Evolutionary conservation across 2,113 vertebrate species (phyloP).

Genomic region (Pitta sordida): DNA sequence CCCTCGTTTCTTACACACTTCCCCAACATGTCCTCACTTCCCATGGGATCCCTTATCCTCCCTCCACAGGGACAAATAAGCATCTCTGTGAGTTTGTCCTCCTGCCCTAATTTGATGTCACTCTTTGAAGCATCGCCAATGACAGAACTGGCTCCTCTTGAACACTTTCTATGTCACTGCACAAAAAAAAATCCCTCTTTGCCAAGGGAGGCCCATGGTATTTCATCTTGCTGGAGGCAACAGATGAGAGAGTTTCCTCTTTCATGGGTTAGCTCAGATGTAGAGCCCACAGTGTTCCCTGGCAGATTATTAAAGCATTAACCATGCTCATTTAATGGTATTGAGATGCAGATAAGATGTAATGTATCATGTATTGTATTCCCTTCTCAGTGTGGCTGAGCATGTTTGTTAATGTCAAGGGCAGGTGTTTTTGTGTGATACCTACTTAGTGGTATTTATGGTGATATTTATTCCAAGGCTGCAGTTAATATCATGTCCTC

Average conservation of each 20-base stretch:
- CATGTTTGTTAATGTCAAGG: slow-evolving; percentile 15
- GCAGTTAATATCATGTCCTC: neutral
- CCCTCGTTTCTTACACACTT: neutral
- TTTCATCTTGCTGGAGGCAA: neutral
- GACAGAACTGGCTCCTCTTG: neutral
- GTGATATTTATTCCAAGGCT: slow-evolving; percentile 38
- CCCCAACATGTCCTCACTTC: rapidly evolving
- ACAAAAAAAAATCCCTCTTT: neutral
- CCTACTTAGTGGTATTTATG: slow-evolving; percentile 28
- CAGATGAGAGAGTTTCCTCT: slow-evolving; percentile 19
- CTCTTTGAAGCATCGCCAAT: neutral
- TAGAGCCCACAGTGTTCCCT: neutral
- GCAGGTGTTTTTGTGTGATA: slow-evolving; percentile 25
- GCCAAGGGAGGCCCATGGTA: neutral
- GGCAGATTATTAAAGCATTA: slow-evolving; percentile 55
- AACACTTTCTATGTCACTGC: neutral
- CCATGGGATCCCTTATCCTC: neutral
- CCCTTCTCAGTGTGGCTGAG: neutral
- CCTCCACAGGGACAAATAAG: neutral
- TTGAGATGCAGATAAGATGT: slow-evolving; percentile 44
- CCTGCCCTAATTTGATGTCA: neutral
- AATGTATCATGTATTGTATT: neutral
- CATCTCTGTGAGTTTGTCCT: neutral
- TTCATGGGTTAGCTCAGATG: slow-evolving; percentile 16
- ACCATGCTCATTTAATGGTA: slow-evolving; percentile 16